Base-by-base conservation (phyloP, 2,113 vertebrate species). In the Eretmodus cyanostictus region DNA sequence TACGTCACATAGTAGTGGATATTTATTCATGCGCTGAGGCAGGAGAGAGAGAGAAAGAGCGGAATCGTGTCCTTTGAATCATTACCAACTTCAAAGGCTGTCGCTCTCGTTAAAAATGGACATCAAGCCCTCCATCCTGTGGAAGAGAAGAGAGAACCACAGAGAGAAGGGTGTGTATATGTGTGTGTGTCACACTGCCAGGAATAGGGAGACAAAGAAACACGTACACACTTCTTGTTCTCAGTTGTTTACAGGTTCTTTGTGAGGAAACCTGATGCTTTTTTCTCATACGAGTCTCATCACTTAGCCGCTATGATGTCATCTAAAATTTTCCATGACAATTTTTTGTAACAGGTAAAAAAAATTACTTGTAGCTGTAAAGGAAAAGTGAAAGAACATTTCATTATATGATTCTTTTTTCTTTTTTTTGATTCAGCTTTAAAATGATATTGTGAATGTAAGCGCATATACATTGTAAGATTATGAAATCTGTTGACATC, bases 71-170 rank as follows among this genome's bases (percentile, higher is more conserved):
- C 87, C 89, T 91, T 92, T 95, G 92, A 93, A 90, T 94, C 91
- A 93, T 92, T 86, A 93, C 76, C 36, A 14, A 93, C 95, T 93
- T 96, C 96, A 96, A 95, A 96, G 92, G 80, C 73, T 1, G 76
- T 49, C n/a, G 86, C 24, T 66, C 92, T 91, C 36, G 34, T 93
- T 91, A 87, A 93, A 93, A 94, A 91, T 82, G 85, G 82, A 88
- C 85, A 85, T 90, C 73, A 84, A 81, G 85, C 71, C 82, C 47
- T 87, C 78, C 54, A 31, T 90, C 86, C 51, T 80, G 61, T 19
- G 71, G 88, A 87, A 86, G 27, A 29, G 47, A 36, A 59, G 66
- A 82, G 84, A 86, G 84, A 84, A 89, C 83, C 81, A 66, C 73
- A 86, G 81, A 81, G 85, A 49, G 81, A 80, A 61, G 87, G 9